Base-by-base conservation (phyloP, 2,797 vertebrate genomes). In the Epinephelus awoara region DNA sequence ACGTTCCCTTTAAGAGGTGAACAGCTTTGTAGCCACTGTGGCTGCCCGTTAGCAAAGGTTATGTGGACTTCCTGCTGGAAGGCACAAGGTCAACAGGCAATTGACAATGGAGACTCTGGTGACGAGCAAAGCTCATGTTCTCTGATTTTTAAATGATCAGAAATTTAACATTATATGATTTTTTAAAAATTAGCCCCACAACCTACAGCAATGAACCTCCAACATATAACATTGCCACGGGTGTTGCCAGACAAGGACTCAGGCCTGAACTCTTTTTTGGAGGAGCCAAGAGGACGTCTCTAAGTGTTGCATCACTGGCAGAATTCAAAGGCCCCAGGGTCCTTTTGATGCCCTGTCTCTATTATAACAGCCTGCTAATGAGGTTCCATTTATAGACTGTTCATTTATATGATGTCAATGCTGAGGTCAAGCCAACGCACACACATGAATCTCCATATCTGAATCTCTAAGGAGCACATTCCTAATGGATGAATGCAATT, bases 351-450 rank as follows among this genome's bases (percentile, higher is more conserved):
- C 80, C 79, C 79, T 75, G 83, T 84, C 85, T 90, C 92, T 86
- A 88, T 89, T 93, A 88, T 88, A 90, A 84, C 79, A 82, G 67
- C 78, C 80, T 18, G 64, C 79, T 95, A 95, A 94, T 94, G 92
- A 94, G 92, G 58, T 94, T 93, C 94, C 90, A 89, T 90, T 91
- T 92, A 93, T 94, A 95, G 93, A 52, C 80, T 56, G 64, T 85
- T 91, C 89, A 93, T 94, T 94, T 92, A 90, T 91, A 90, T 88
- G 75, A 93, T 92, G 93, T 93, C 90, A 93, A 73, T 57, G 87
- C 80, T 86, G 63, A 87, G 92, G 91, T 93, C 87, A 89, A 73
- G 69, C 86, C 64, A 82, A 88, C 77, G 75, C 80, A 78, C 85
- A 73, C 75, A 72, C 70, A 57, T 10, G 8, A 29, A 71, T 59